Percentiles rank a stretch among this genome's conserved stretches.
These are phyloP conservation scores for Hipposideros armiger DNA, from an alignment of 2,113 vertebrate species.

Conservation along the genomic window DNA sequence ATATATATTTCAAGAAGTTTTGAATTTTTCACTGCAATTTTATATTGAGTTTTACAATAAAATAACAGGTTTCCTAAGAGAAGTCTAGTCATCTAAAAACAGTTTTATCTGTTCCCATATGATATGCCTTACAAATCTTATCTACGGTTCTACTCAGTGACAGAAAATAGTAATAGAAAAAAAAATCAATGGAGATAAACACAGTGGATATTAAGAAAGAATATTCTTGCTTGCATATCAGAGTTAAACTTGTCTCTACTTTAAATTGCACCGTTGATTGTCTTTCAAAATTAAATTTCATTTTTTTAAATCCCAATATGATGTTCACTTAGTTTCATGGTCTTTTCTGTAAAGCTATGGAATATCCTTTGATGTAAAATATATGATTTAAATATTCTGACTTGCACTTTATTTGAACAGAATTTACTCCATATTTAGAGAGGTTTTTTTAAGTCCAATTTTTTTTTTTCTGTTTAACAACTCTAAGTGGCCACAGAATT, in stretches of 20 bases:
- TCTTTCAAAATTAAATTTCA: slow-evolving; percentile 36
- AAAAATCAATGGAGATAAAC: background rate
- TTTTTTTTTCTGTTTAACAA: background rate
- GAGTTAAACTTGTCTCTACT: background rate
- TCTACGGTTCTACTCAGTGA: background rate
- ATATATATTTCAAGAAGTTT: background rate
- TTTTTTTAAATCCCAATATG: background rate
- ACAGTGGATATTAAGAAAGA: background rate
- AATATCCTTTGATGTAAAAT: background rate
- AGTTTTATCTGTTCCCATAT: background rate
- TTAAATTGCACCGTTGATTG: background rate
- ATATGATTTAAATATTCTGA: slow-evolving; percentile 1
- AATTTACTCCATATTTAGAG: background rate
- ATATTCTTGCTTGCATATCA: background rate
- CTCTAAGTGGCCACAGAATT: background rate
- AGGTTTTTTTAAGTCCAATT: accelerated
- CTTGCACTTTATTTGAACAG: background rate
- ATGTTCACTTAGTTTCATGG: background rate
- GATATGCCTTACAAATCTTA: background rate
- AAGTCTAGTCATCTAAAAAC: background rate
- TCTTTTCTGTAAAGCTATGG: background rate
- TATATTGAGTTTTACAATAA: background rate
- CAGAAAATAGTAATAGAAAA: background rate
- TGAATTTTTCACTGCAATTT: slow-evolving; percentile 26
- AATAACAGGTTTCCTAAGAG: background rate